These are phyloP conservation scores for Spicauda simplicius DNA, from an alignment of 2,888 invertebrate species.

Conservation along the genomic window DNA sequence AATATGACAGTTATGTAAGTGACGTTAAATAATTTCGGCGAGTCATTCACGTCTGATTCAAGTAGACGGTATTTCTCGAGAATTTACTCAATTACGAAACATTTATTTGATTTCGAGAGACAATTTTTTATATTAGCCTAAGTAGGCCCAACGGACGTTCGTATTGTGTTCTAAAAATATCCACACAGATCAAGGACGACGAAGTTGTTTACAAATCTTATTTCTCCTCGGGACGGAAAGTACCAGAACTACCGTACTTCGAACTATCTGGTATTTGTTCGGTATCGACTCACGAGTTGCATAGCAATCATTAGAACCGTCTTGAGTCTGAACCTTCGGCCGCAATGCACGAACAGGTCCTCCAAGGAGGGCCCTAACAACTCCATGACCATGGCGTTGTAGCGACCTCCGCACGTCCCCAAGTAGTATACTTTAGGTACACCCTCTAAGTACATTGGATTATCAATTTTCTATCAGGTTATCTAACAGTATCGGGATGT, in stretches of 20 bases:
- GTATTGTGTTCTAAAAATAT: background rate
- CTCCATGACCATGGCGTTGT: constrained; percentile 99
- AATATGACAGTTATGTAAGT: too few relatives aligned
- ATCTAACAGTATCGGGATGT: background rate
- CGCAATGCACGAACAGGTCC: constrained; percentile 99
- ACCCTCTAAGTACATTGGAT: constrained; percentile 90
- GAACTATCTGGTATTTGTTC: constrained; percentile 2
- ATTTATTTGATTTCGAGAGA: background rate
- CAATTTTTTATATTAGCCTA: background rate
- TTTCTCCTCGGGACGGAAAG: constrained; percentile 9
- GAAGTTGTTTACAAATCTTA: background rate
- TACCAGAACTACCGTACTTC: constrained; percentile 7
- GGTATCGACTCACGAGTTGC: constrained; percentile 92
- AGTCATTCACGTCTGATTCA: background rate
- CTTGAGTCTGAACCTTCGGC: constrained; percentile 98
- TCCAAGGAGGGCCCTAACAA: constrained; percentile 99
- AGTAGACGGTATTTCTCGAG: background rate
- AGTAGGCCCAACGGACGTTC: background rate
- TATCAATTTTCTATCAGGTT: constrained; percentile 37
- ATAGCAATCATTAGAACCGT: constrained; percentile 99
- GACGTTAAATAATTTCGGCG: background rate
- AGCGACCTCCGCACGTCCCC: constrained; percentile 98
- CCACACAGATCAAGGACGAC: background rate
- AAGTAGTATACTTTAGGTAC: constrained; percentile 99
- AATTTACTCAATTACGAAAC: too few relatives aligned